These are phyloP conservation scores for Papilio demoleus DNA, from an alignment of 2,888 invertebrate genomes.

Conservation along the genomic window DNA sequence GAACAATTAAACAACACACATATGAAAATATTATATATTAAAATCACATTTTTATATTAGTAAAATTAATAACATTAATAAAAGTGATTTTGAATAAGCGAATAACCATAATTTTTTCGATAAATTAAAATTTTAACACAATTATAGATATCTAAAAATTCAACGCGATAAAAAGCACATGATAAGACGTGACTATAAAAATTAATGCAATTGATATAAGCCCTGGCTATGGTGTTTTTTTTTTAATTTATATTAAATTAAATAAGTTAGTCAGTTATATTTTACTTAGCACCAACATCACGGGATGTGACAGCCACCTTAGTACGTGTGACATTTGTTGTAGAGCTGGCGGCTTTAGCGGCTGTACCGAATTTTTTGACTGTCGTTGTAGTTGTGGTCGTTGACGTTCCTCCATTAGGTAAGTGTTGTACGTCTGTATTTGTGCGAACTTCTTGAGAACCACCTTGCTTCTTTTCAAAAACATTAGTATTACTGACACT, in stretches of 20 bases:
- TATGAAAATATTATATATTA: conserved; percentile 39
- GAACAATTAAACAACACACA: conserved; percentile 15
- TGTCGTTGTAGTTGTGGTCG: conserved; percentile 75
- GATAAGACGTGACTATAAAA: conserved; percentile 2
- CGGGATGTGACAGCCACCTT: conserved; percentile 73
- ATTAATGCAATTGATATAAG: conserved; percentile 2
- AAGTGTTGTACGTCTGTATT: conserved; percentile 72
- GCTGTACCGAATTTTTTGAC: conserved; percentile 70
- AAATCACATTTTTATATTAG: conserved; percentile 58
- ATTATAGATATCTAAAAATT: conserved; percentile 19
- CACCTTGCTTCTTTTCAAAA: conserved; percentile 65
- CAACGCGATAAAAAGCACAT: background rate
- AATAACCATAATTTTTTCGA: conserved; percentile 29
- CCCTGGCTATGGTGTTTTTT: background rate
- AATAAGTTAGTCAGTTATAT: background rate
- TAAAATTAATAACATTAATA: conserved; percentile 49
- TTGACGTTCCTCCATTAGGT: conserved; percentile 70
- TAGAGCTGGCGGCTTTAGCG: conserved; percentile 68
- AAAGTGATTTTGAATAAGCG: conserved; percentile 24
- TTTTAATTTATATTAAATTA: background rate
- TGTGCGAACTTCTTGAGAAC: conserved; percentile 68
- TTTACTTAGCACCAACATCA: conserved; percentile 74
- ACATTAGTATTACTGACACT: conserved; percentile 64
- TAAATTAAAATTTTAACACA: conserved; percentile 29
- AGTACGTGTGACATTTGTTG: conserved; percentile 66